phyloP scores from a whole-genome alignment of 1,140 invertebrate species.

The Heliconius congener region DNA sequence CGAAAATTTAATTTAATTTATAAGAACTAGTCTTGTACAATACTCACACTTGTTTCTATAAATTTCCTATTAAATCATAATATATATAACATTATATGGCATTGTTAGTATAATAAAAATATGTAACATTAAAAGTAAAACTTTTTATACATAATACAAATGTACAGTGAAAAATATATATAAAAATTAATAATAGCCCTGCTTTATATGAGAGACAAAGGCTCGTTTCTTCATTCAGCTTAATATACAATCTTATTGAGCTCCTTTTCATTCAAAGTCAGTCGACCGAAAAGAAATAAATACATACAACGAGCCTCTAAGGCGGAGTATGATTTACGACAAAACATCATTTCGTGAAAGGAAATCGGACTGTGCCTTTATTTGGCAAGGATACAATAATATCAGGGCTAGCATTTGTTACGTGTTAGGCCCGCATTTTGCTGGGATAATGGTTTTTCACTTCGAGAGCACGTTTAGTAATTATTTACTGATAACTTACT shows the following conservation, averaged over 20 bases:
- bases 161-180: background rate
- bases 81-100: too few species aligned
- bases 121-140: background rate
- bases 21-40: too few species aligned
- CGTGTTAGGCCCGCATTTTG: background rate
- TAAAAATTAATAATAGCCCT: constrained; percentile 43
- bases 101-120: background rate
- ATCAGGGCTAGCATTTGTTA: background rate
- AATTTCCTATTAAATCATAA: too few species aligned
- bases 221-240: constrained; percentile 32
- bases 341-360: constrained; percentile 44
- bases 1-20: too few species aligned
- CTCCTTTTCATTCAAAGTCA: constrained; percentile 46
- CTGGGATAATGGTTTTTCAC: background rate
- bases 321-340: constrained; percentile 52
- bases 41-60: too few species aligned
- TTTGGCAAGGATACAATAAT: constrained; percentile 43
- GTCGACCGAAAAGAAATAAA: constrained; percentile 52
- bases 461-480: background rate
- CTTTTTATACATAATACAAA: background rate
- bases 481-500: constrained; percentile 8
- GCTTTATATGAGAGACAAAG: constrained; percentile 36
- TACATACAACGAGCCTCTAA: constrained; percentile 44
- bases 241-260: constrained; percentile 34
- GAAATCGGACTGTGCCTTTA: constrained; percentile 31